Percentiles rank a stretch among this genome's conserved stretches.
Conservation (phyloP, 2,797 vertebrate genomes). For the Acanthopagrus latus region DNA sequence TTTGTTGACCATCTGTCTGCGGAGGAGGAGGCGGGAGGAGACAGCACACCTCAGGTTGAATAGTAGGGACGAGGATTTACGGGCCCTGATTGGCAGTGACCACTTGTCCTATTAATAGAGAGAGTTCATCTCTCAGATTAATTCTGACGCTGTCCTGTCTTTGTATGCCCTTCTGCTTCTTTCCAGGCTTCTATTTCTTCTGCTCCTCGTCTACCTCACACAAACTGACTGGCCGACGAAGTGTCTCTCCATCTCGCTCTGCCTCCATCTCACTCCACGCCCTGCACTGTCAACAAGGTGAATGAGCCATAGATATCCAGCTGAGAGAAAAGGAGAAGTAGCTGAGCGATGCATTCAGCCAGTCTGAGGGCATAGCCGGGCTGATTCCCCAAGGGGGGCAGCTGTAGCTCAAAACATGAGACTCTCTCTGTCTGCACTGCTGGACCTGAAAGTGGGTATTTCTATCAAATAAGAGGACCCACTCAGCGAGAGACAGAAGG, state of each 20-base stretch:
- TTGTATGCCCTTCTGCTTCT: constrained; percentile 17
- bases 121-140: constrained; percentile 64
- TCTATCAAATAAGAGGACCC: constrained; percentile 42
- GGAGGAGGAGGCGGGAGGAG: constrained; percentile 62
- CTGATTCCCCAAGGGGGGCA: constrained; percentile 33
- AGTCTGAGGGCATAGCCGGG: constrained; percentile 33
- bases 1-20: constrained; percentile 90
- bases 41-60: constrained; percentile 47
- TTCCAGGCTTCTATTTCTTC: constrained; percentile 6
- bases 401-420: constrained; percentile 46
- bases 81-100: constrained; percentile 75
- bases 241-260: constrained; percentile 16
- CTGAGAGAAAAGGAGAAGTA: constrained; percentile 59
- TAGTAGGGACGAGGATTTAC: constrained; percentile 81
- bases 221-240: constrained; percentile 33
- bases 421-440: constrained; percentile 41
- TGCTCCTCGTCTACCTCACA: constrained; percentile 25
- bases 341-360: constrained; percentile 62
- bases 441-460: constrained; percentile 41
- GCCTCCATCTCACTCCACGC: constrained; percentile 13
- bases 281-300: constrained; percentile 48
- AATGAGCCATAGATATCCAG: constrained; percentile 60
- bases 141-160: constrained; percentile 35
- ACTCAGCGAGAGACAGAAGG: constrained; percentile 18
- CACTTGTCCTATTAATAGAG: constrained; percentile 83